phyloP scores from a whole-genome alignment of 2,113 vertebrate genomes.

The Oplegnathus fasciatus region DNA sequence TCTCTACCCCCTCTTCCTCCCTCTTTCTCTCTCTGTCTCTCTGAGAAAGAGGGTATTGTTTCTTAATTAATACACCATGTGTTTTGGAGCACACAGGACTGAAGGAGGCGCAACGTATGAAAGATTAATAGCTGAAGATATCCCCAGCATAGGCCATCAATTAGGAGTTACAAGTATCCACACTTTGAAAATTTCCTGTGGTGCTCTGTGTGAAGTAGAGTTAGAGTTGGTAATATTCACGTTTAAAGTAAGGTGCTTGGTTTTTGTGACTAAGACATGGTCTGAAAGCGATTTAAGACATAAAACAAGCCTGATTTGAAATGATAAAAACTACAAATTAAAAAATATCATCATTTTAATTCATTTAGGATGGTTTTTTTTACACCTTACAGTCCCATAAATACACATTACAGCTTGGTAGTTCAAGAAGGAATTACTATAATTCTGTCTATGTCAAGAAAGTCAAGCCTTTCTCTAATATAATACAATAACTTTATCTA shows the following conservation, averaged over 20 bases:
- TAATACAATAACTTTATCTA: background rate
- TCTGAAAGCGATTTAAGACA: background rate
- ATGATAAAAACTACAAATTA: background rate
- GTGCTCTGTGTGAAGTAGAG: background rate
- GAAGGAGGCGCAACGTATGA: slow-evolving; percentile 29
- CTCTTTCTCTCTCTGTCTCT: slow-evolving; percentile 28
- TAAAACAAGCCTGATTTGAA: background rate
- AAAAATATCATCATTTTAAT: background rate
- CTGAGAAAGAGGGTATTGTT: slow-evolving; percentile 70
- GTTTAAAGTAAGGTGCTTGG: background rate
- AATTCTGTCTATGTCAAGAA: background rate
- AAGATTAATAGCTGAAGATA: slow-evolving; percentile 44
- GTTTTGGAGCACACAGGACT: slow-evolving; percentile 22
- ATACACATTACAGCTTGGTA: background rate
- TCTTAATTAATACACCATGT: slow-evolving; percentile 65
- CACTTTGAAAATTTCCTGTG: slow-evolving; percentile 1
- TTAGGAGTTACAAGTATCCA: slow-evolving; percentile 32
- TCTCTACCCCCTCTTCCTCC: background rate
- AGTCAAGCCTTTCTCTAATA: background rate
- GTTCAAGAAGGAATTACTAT: background rate
- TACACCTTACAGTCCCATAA: background rate
- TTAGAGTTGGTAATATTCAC: background rate
- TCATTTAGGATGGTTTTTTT: background rate
- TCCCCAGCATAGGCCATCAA: slow-evolving; percentile 30
- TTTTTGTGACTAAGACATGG: background rate